Percentiles rank a stretch among this genome's conserved stretches.
Conservation (phyloP, 2,797 vertebrate genomes). For the Rallus crepitans region DNA sequence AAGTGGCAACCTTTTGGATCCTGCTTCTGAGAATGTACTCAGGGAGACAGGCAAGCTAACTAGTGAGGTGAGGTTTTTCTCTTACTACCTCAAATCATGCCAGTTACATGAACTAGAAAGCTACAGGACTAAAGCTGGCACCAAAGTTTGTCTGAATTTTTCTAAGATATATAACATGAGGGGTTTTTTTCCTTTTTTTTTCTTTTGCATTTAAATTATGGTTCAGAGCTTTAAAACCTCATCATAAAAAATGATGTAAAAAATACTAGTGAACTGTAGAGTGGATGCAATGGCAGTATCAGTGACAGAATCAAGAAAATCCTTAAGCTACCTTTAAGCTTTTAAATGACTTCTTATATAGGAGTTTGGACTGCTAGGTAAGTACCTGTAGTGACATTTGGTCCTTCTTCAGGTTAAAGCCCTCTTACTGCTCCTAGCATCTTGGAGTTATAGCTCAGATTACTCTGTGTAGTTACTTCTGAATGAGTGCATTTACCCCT, state of each 20-base stretch:
- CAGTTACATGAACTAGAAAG: not conserved
- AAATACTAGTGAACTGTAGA: not conserved
- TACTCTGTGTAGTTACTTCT: not conserved
- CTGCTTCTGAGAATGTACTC: not conserved
- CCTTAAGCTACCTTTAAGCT: not conserved
- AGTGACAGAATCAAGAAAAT: not conserved
- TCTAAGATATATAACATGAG: not conserved
- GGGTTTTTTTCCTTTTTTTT: rapidly evolving
- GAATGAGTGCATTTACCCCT: not conserved
- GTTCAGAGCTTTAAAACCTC: not conserved
- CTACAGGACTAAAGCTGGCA: not conserved
- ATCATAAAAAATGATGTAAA: not conserved
- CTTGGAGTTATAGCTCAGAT: not conserved
- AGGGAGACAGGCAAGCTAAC: not conserved
- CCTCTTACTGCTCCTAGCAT: not conserved
- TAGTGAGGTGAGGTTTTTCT: not conserved
- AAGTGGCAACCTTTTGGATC: not conserved
- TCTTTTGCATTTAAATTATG: not conserved
- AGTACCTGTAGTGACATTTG: not conserved
- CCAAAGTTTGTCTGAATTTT: not conserved
- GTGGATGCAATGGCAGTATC: too few species aligned
- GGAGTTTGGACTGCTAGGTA: not conserved
- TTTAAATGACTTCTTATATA: not conserved
- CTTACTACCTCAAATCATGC: not conserved
- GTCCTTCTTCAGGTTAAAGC: constrained; percentile 40